These are phyloP conservation scores for Brenthis ino DNA, from an alignment of 2,888 invertebrate genomes.

Conservation along the genomic window DNA sequence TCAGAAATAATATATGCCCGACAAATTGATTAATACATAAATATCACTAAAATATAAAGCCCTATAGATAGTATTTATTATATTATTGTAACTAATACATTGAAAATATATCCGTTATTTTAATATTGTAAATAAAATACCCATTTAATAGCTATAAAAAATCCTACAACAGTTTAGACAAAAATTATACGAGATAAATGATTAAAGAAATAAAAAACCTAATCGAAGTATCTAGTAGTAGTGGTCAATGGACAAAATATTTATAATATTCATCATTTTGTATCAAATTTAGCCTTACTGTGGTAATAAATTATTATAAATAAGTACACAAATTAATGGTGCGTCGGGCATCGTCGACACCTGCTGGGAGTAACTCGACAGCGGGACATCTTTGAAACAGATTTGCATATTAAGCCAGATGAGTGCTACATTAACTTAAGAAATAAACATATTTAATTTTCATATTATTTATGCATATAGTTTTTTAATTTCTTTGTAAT, in stretches of 20 bases:
- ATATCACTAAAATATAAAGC: too few relatives aligned
- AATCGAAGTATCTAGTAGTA: background rate
- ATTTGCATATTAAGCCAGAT: conserved; percentile 38
- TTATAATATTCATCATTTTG: conserved; percentile 16
- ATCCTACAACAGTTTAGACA: too few relatives aligned
- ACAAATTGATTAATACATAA: too few relatives aligned
- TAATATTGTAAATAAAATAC: background rate
- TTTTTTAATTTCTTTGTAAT: background rate
- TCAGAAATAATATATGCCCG: background rate
- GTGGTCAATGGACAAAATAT: conserved; percentile 8
- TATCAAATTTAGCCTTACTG: conserved; percentile 19
- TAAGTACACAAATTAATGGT: conserved; percentile 35
- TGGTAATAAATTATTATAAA: conserved; percentile 31
- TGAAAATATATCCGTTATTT: too few relatives aligned
- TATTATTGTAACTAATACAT: too few relatives aligned
- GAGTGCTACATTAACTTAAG: conserved; percentile 14
- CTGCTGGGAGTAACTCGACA: conserved; percentile 37
- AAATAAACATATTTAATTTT: conserved; percentile 8
- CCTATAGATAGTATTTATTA: too few relatives aligned
- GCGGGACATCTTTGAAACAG: conserved; percentile 24
- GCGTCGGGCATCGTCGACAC: conserved; percentile 34
- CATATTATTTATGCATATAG: background rate
- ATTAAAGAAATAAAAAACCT: background rate
- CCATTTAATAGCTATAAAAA: background rate
- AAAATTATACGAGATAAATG: too few relatives aligned